Conservation (phyloP, 2,888 invertebrate species). For the Emmelina monodactyla region DNA sequence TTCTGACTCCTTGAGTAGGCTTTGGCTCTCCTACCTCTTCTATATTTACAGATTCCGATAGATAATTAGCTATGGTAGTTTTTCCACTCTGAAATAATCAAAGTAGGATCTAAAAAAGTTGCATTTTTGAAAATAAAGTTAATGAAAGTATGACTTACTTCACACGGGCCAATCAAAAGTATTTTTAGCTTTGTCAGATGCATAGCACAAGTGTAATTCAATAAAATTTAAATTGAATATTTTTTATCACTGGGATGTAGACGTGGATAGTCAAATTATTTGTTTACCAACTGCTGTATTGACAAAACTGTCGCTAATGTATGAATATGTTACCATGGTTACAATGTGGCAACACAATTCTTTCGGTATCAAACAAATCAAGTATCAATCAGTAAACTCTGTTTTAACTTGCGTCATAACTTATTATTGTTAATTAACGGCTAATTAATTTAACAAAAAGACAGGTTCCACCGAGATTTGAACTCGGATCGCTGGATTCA, state of each 20-base stretch:
- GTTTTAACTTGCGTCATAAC: too few species aligned
- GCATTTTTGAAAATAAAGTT: slow-evolving; percentile 2
- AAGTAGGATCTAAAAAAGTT: background rate
- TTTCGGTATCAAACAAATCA: too few species aligned
- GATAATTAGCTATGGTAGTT: slow-evolving; percentile 73
- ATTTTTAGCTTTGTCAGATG: slow-evolving; percentile 61
- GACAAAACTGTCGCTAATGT: too few species aligned
- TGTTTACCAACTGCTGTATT: too few species aligned
- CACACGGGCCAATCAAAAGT: slow-evolving; percentile 63
- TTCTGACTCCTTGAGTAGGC: slow-evolving; percentile 77
- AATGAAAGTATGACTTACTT: slow-evolving; percentile 47
- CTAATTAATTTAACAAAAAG: slow-evolving; percentile 16
- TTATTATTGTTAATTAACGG: too few species aligned
- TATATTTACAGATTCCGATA: slow-evolving; percentile 71
- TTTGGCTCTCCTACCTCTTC: slow-evolving; percentile 69
- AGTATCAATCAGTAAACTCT: too few species aligned
- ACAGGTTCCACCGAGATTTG: slow-evolving; percentile 80
- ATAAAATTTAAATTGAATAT: too few species aligned
- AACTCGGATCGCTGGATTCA: slow-evolving; percentile 85
- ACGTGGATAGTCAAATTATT: too few species aligned
- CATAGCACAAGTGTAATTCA: too few species aligned
- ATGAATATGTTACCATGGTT: too few species aligned
- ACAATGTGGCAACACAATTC: too few species aligned
- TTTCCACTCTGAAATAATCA: slow-evolving; percentile 82
- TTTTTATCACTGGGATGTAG: too few species aligned